Evolutionary conservation across 2,888 invertebrate genomes (phyloP).

Genomic region (Drosophila subquinaria): DNA sequence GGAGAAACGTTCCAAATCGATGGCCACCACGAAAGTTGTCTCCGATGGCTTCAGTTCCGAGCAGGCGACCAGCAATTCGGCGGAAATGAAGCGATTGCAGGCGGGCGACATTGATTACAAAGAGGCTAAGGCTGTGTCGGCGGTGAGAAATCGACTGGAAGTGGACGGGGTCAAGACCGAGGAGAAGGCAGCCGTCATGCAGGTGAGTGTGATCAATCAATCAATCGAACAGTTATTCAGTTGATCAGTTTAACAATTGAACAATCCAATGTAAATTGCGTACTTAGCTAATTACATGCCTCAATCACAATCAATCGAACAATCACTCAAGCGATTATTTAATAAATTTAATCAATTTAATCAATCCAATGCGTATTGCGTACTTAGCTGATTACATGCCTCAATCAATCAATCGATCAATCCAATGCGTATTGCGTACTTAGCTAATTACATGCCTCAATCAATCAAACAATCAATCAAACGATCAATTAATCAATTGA

Average conservation of each 20-base stretch:
- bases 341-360: too few species aligned
- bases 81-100: slow-evolving; percentile 91
- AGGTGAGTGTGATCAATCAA: slow-evolving; percentile 87
- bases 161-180: slow-evolving; percentile 94
- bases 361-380: too few species aligned
- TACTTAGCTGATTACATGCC: too few species aligned
- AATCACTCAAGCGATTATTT: too few species aligned
- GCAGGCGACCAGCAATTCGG: slow-evolving; percentile 89
- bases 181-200: slow-evolving; percentile 92
- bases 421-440: too few species aligned
- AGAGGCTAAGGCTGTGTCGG: slow-evolving; percentile 92
- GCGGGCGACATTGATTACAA: slow-evolving; percentile 93
- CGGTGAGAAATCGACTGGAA: slow-evolving; percentile 92
- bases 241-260: slow-evolving; percentile 57
- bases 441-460: too few species aligned
- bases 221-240: not conserved
- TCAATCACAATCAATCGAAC: not conserved
- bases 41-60: slow-evolving; percentile 93
- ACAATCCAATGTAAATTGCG: slow-evolving; percentile 8
- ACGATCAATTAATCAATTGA: too few species aligned
- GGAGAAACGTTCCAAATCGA: slow-evolving; percentile 93
- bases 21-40: slow-evolving; percentile 91
- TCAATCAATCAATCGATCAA: too few species aligned
- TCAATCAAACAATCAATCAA: too few species aligned
- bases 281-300: slow-evolving; percentile 39